Base-by-base conservation (phyloP, 2,113 vertebrate species). In the Polypterus senegalus region DNA sequence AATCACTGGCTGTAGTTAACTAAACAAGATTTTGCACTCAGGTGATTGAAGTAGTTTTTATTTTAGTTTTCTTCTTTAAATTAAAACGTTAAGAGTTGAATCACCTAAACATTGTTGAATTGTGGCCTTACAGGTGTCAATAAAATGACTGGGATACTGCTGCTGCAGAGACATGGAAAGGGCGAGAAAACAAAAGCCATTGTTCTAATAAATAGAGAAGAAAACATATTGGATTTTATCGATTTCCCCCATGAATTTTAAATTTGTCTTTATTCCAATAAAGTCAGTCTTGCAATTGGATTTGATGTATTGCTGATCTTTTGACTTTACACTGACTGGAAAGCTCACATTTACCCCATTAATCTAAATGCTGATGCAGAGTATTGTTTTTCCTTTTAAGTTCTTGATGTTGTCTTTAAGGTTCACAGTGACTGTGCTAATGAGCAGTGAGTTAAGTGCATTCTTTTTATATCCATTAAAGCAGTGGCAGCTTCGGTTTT, bases 221-320 rank as follows among this genome's bases (percentile, higher is more conserved):
- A 10, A 6, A 46, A 57, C 11, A 49, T 9, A 64, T 52, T 47
- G 7, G 27, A 49, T 60, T 59, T 49, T 64, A 64, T 64, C 27
- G 63, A 59, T 64, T 64, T 64, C 57, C 53, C 63, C 57, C 63
- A 54, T 64, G 57, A 59, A 64, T 64, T 64, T 60, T 59, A n/a
- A 59, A 53, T 59, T 64, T 47, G 45, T 52, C 53, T 27, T 48
- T 64, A 47, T 64, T 64, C 49, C 57, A 59, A 60, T 60, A 52
- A 64, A 64, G 53, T 59, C 9, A 59, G 49, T 59, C 10, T 54
- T 64, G 53, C 48, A 54, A 44, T 9, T 5, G 61, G 54, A 55
- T 55, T 55, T 55, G 4, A 55, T 11, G 43, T 9, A 7, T 47
- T 59, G 47, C 6, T 8, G 46, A 5, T 53, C 54, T 55, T 27